phyloP scores from a whole-genome alignment of 2,797 vertebrate genomes.

The Myoxocephalus aenaeus region DNA sequence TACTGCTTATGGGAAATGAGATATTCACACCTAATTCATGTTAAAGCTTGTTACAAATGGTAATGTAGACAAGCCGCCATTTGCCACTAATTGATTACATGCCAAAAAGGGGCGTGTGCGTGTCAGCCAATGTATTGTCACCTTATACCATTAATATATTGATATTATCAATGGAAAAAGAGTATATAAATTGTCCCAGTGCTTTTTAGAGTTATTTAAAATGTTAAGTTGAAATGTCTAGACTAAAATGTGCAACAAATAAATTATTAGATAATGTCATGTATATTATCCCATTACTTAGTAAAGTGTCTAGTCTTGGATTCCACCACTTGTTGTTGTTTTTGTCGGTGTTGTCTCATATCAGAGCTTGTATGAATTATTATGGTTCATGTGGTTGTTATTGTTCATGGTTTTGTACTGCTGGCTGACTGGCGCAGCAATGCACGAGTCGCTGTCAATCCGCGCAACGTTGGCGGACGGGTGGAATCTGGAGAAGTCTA shows the following conservation, averaged over 20 bases:
- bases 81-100: not conserved
- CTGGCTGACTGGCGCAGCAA: conserved; percentile 45
- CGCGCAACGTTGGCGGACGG: conserved; percentile 68
- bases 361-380: conserved; percentile 4
- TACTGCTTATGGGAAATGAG: not conserved
- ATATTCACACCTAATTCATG: not conserved
- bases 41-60: not conserved
- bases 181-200: not conserved
- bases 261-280: not conserved
- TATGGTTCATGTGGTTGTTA: not conserved
- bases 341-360: not conserved
- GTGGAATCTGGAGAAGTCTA: conserved; percentile 60
- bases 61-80: not conserved
- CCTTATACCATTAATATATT: not conserved
- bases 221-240: not conserved
- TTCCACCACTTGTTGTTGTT: conserved; percentile 69
- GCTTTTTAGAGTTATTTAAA: not conserved
- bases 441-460: conserved; percentile 62
- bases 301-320: conserved; percentile 11
- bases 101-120: not conserved
- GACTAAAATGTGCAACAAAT: not conserved
- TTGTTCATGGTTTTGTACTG: conserved; percentile 2
- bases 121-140: not conserved
- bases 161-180: not conserved
- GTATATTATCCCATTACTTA: not conserved